Base-by-base conservation (phyloP, 2,113 vertebrate species). In the Maccullochella peelii region DNA sequence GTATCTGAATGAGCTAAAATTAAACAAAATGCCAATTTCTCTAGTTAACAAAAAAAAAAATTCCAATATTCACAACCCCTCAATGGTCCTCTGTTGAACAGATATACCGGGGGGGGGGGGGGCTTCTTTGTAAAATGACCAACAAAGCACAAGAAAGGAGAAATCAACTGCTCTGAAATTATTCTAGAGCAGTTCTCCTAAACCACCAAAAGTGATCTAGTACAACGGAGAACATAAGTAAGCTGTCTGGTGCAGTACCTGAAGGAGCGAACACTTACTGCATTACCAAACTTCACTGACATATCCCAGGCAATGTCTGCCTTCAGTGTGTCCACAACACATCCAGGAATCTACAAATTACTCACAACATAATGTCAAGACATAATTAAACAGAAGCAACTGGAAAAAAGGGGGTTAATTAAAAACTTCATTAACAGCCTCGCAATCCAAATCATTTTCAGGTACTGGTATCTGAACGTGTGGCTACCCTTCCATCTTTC, bases 1-100 rank as follows among this genome's bases (percentile, higher is more conserved):
- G 75, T 79, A 86, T 84, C 75, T 42, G 66, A 90, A 72, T 40
- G 36, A 66, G 78, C 79, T 90, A 83, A 88, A 88, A 92, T 73
- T 52, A 90, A 93, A 82, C 47, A 88, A 80, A 91, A 83, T 49
- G 21, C 78, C 59, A 16, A 80, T 83, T 88, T 85, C 52, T 79
- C 52, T 89, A 84, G n/a, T 72, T 70, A 82, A 82, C 74, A 65
- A 80, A 83, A 73, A 54, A 59, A 65, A 76, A 63, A 82, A 80
- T 57, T 76, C 52, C 66, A 63, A 83, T 86, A 87, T 84, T 86
- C 57, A 86, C 75, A 77, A 59, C 59, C 77, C 73, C 47, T 77
- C 55, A 63, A 73, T 7, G 18, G 71, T 77, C 47, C 57, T 83
- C 40, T 57, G 66, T 67, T 66, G 16, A 74, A 89, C 72, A 82